Evolutionary conservation across 2,888 invertebrate genomes (phyloP), one percentile per base, ranked within the genome.

Genomic region (Ornithoptera alexandrae): DNA sequence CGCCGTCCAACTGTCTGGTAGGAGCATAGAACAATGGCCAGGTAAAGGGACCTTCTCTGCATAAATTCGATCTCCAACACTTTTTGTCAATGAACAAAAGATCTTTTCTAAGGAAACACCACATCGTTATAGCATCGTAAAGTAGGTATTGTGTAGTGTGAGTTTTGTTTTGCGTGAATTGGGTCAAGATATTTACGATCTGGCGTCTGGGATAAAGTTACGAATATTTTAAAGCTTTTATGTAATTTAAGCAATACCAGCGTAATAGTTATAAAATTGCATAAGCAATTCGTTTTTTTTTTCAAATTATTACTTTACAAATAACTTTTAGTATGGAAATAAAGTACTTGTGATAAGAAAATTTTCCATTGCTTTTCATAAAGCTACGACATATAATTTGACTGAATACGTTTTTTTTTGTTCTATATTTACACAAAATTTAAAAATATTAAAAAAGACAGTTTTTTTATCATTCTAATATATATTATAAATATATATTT

Each of bases 1-100:
- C 84, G 88, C 83, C 87, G 90, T 83, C 89, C 85, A 84, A 82
- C 83, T 86, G 89, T 90, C 89, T 90, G 87, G 86, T 84, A 86
- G 86, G 81, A 85, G 79, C 83, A 81, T 86, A 90, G 90, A 90
- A 90, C 88, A 90, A 92, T 86, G 79, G 80, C 77, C 90, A 90
- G 90, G 91, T 91, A 91, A 83, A 90, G 85, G 85, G 86, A 85
- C 85, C 83, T 83, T 84, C 84, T 88, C 86, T 88, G 86, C 87
- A 88, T 87, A 89, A 87, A 90, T 84, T 86, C 84, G 87, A 89
- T 90, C 89, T 89, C 83, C 80, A 81, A 85, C 80, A 86, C 86
- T 90, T 90, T 91, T 91, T 90, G 90, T 91, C 88, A 89, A 89
- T 89, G 90, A 83, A 92, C 90, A 92, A 92, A 89, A 87, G 88